These are phyloP conservation scores for Electrona antarctica DNA, from an alignment of 2,113 vertebrate genomes.

Conservation along the genomic window DNA sequence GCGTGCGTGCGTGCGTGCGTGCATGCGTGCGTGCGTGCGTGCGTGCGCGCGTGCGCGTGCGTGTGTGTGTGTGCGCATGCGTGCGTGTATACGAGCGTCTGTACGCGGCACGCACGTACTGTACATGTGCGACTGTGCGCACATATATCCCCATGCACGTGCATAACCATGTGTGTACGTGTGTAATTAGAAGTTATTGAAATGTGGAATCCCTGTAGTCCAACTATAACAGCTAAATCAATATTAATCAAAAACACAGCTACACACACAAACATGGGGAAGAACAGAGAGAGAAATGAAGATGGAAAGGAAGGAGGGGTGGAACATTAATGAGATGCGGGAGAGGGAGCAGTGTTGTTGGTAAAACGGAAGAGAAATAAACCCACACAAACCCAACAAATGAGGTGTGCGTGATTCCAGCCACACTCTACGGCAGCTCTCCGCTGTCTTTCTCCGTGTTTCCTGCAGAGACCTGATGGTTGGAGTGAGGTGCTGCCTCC, in stretches of 20 bases:
- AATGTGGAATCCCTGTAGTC: conserved; percentile 53
- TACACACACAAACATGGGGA: background rate
- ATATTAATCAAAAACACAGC: conserved; percentile 65
- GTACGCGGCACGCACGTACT: too few relatives aligned
- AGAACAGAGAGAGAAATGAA: background rate
- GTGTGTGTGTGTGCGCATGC: background rate
- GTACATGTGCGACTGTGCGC: too few relatives aligned
- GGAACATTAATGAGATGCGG: background rate
- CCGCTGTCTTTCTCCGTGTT: background rate
- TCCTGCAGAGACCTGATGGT: background rate
- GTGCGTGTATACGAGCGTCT: background rate
- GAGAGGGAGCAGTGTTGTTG: background rate
- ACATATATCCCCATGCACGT: too few relatives aligned
- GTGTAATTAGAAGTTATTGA: conserved; percentile 71
- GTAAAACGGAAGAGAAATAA: background rate
- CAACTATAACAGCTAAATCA: conserved; percentile 65
- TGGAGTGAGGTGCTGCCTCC: background rate
- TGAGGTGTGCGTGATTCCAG: too few relatives aligned
- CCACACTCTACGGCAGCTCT: background rate
- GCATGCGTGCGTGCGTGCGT: background rate
- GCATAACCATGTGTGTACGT: background rate
- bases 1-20: conserved; percentile 18
- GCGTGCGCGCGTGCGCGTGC: background rate
- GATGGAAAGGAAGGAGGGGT: background rate
- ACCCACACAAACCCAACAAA: background rate